Conservation (phyloP, 2,888 invertebrate genomes). For the Drosophila putrida region DNA sequence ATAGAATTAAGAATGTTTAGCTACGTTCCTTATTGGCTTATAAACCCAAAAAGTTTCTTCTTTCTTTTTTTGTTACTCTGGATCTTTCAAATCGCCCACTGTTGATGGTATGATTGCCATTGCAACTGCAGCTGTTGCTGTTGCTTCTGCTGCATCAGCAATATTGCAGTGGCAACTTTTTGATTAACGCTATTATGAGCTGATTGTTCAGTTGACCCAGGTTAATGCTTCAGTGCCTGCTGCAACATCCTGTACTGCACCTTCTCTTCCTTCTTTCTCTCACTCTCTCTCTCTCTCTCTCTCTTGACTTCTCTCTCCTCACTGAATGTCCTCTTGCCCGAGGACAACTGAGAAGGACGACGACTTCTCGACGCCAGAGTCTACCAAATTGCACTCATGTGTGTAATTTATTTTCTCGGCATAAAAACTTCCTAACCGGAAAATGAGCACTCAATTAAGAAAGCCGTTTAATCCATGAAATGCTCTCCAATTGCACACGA, state of each 20-base stretch:
- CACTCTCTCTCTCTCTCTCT: conserved; percentile 1
- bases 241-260: neutral
- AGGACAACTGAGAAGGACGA: conserved; percentile 3
- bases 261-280: conserved; percentile 10
- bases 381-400: conserved; percentile 78
- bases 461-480: conserved; percentile 76
- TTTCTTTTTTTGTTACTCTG: too few relatives aligned
- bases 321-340: conserved; percentile 42
- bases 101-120: too few relatives aligned
- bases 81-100: too few relatives aligned
- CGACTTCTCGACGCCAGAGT: conserved; percentile 19
- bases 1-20: too few relatives aligned
- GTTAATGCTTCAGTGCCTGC: conserved; percentile 62
- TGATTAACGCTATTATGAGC: conserved; percentile 81
- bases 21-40: too few relatives aligned
- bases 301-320: neutral
- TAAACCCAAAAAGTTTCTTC: too few relatives aligned
- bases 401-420: conserved; percentile 81
- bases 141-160: conserved; percentile 29
- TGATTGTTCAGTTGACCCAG: conserved; percentile 78
- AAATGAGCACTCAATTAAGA: conserved; percentile 82
- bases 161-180: conserved; percentile 63
- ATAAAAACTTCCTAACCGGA: conserved; percentile 82
- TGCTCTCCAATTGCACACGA: conserved; percentile 55
- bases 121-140: conserved; percentile 21